Evolutionary conservation across 92 coral and sea anemone species (phyloP).

Genomic region (Heliopora coerulea): DNA sequence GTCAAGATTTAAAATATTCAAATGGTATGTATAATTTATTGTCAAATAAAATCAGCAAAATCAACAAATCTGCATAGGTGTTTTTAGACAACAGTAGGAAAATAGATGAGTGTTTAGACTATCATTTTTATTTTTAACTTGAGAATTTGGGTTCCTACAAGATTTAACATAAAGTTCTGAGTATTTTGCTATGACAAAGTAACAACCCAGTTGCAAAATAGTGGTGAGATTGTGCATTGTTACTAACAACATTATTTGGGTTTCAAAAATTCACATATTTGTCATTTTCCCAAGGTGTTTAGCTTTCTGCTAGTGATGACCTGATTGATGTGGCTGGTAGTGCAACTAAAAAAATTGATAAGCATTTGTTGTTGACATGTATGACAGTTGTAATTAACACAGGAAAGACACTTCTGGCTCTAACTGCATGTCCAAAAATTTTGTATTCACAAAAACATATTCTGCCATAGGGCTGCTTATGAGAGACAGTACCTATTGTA

Average conservation of each 20-base stretch:
- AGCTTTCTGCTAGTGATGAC: conserved; percentile 8
- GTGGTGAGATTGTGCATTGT: too few relatives aligned
- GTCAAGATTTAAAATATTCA: too few relatives aligned
- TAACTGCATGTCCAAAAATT: too few relatives aligned
- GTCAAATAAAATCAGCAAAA: neutral
- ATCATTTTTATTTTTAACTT: neutral
- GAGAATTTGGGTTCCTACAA: too few relatives aligned
- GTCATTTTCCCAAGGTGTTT: neutral
- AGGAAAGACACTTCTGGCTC: too few relatives aligned
- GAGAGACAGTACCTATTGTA: too few relatives aligned
- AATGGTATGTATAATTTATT: neutral
- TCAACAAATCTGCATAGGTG: neutral
- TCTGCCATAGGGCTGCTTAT: too few relatives aligned
- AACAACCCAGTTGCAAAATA: neutral
- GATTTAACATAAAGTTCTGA: too few relatives aligned
- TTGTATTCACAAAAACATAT: too few relatives aligned
- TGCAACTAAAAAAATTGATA: conserved; percentile 13
- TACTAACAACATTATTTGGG: too few relatives aligned
- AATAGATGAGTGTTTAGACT: neutral
- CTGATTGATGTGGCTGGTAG: conserved; percentile 18
- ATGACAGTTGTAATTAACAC: neutral
- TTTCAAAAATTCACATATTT: neutral
- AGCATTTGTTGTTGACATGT: too few relatives aligned
- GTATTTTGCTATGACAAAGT: too few relatives aligned
- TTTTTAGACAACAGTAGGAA: neutral